These are phyloP conservation scores for Drosophila siamana DNA, from an alignment of 2,888 invertebrate genomes.

Conservation along the genomic window DNA sequence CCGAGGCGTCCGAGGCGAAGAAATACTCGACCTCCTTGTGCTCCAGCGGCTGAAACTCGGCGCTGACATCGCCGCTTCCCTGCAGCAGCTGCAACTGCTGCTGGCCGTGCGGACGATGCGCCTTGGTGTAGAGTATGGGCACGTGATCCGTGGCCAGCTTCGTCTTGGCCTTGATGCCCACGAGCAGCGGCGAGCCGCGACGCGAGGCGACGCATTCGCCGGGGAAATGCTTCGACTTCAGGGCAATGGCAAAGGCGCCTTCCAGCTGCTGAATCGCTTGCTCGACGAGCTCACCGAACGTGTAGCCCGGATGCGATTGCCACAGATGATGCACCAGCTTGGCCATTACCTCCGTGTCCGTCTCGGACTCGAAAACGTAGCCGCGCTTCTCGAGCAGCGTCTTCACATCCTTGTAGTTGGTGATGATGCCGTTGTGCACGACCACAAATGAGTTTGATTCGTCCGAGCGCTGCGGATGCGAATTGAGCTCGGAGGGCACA, in stretches of 20 bases:
- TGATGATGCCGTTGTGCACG: constrained; percentile 98
- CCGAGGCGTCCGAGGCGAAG: constrained; percentile 99
- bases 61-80: constrained; percentile 89
- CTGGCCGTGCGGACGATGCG: constrained; percentile 88
- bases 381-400: constrained; percentile 96
- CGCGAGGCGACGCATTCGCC: constrained; percentile 98
- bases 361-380: constrained; percentile 97
- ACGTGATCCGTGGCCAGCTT: constrained; percentile 98
- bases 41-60: constrained; percentile 96
- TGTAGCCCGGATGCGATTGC: constrained; percentile 93
- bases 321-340: constrained; percentile 97
- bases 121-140: constrained; percentile 94
- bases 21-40: constrained; percentile 98
- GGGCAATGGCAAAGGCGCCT: constrained; percentile 98
- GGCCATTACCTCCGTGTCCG: constrained; percentile 99
- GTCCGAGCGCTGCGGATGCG: constrained; percentile 98
- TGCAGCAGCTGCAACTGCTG: constrained; percentile 87
- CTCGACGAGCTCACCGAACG: constrained; percentile 97
- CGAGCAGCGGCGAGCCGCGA: constrained; percentile 97
- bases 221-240: constrained; percentile 97
- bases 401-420: constrained; percentile 98
- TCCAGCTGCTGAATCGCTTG: constrained; percentile 98
- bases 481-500: constrained; percentile 95
- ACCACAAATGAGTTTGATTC: constrained; percentile 93
- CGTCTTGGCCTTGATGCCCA: constrained; percentile 98